Evolutionary conservation across 2,113 vertebrate species (phyloP), one percentile per base, ranked within the genome.

Genomic region (Cyrtonyx montezumae): DNA sequence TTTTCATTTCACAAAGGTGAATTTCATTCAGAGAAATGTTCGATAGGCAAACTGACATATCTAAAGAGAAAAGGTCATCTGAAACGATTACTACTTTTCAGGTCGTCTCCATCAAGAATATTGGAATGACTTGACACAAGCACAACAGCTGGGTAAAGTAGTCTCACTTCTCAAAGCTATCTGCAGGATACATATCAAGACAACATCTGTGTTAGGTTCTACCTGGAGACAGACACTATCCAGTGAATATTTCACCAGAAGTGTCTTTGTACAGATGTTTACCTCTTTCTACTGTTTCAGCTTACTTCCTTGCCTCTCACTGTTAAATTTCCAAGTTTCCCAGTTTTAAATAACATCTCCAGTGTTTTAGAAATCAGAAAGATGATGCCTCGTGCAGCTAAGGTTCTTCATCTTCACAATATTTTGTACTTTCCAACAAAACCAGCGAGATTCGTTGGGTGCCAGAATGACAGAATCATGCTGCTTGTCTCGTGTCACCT

Each of bases 141-240:
- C 30, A 80, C n/a, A 80, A 30, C 14, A 66, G 9, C 15, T 1
- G 8, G 3, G 26, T 30, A 45, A 6, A 67, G 45, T 25, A 53
- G 28, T 63, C n/a, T 74, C 22, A 53, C 37, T 75, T 84, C 23
- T 78, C 46, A 53, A 40, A 78, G 43, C 17, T 80, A 36, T 10
- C 37, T 67, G 30, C 2, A 3, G 22, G 42, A 40, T 13, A 40
- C 2, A 2, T 15, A 10, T 11, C 42, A 48, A 40, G 0, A 23
- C 23, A 53, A 82, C 71, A 55, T 14, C 34, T 16, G 17, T 58
- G 28, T 40, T 75, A 63, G 23, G 51, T 51, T 17, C 48, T 46
- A 43, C 20, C 19, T 77, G 55, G 37, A 88, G 61, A 87, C 32
- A 84, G 84, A 76, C 36, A 63, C 3, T 15, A 58, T 79, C 20